Evolutionary conservation across 2,888 invertebrate genomes (phyloP).

Genomic region (Rhagium mordax): DNA sequence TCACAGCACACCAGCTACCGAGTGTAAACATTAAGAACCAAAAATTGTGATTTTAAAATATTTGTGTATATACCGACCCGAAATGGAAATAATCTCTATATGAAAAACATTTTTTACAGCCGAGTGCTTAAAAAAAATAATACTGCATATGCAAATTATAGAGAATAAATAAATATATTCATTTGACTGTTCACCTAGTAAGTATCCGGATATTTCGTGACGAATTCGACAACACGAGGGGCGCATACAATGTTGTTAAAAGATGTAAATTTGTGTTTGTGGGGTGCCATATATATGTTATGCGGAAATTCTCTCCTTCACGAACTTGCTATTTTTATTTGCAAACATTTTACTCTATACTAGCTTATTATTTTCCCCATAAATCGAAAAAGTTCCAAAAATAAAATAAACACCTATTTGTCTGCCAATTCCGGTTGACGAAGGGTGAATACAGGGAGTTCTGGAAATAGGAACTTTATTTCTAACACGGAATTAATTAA

Average conservation of each 20-base stretch:
- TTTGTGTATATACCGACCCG: no score
- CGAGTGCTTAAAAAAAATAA: no score
- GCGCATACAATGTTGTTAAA: slow-evolving; percentile 30
- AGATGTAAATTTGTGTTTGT: slow-evolving; percentile 30
- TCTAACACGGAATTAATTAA: no score
- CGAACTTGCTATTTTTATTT: slow-evolving; percentile 25
- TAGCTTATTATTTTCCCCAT: neutral
- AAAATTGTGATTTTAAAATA: no score
- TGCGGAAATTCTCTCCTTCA: slow-evolving; percentile 11
- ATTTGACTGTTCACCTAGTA: slow-evolving; percentile 5
- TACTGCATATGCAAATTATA: neutral
- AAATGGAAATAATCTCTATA: no score
- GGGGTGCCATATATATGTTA: slow-evolving; percentile 29
- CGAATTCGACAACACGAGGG: slow-evolving; percentile 19
- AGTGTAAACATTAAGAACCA: no score
- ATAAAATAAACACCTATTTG: no score
- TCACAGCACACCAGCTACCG: no score
- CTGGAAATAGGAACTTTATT: no score
- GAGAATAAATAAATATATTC: neutral
- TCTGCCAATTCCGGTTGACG: no score
- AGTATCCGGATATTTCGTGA: slow-evolving; percentile 9
- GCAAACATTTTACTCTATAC: slow-evolving; percentile 20
- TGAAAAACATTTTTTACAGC: no score
- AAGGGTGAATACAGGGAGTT: no score
- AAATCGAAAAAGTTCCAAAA: slow-evolving; percentile 2